Percentiles rank a stretch among this genome's conserved stretches.
phyloP scores from a whole-genome alignment of 2,113 vertebrate genomes.

The Trinectes maculatus region DNA sequence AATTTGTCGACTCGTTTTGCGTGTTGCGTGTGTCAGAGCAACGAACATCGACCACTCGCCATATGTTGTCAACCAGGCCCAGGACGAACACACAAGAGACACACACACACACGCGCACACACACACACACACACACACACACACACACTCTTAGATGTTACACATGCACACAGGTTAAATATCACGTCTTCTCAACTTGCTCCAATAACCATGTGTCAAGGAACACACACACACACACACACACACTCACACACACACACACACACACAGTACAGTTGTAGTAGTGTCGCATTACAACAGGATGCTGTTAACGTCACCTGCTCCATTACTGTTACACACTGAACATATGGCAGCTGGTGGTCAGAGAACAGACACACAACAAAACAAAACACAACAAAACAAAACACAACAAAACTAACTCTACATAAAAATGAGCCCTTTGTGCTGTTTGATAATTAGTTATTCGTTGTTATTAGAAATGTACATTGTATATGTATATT shows the following conservation, averaged over 20 bases:
- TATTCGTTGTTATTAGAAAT: too few species aligned
- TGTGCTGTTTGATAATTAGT: too few species aligned
- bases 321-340: constrained; percentile 43
- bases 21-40: too few species aligned
- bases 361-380: constrained; percentile 7
- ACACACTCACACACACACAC: constrained; percentile 10
- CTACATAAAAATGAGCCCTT: too few species aligned
- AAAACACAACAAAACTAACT: too few species aligned
- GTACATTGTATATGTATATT: too few species aligned
- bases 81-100: too few species aligned
- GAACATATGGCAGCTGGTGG: constrained; percentile 45
- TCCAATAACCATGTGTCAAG: constrained; percentile 45
- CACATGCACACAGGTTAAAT: constrained; percentile 42
- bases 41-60: constrained; percentile 15
- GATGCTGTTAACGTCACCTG: constrained; percentile 38
- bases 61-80: constrained; percentile 49
- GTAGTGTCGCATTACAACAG: constrained; percentile 58
- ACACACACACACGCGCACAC: constrained; percentile 2
- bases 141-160: not conserved
- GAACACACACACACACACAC: constrained; percentile 7
- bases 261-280: not conserved
- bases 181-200: constrained; percentile 43
- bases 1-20: too few species aligned
- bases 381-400: not conserved
- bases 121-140: constrained; percentile 15